A percentile compares a stretch with the other conserved stretches of the same genome.
These are phyloP conservation scores for Esox niger DNA, from an alignment of 2,113 vertebrate genomes.

Conservation along the genomic window DNA sequence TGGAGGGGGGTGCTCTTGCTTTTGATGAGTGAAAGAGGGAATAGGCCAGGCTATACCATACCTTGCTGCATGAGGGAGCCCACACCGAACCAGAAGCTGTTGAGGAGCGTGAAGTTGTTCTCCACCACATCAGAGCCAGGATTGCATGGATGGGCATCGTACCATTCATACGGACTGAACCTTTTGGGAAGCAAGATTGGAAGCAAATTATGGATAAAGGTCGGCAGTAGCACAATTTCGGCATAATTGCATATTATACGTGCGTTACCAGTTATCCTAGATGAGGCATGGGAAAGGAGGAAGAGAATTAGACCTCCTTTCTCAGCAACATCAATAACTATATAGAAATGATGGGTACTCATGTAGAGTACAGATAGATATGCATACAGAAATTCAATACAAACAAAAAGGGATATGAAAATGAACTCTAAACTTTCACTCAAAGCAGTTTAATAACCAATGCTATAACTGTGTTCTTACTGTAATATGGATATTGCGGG, in stretches of 20 bases:
- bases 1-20: slow-evolving; percentile 12
- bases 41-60: slow-evolving; percentile 43
- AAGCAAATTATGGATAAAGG: not conserved
- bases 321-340: slow-evolving; percentile 1
- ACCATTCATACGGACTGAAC: slow-evolving; percentile 98
- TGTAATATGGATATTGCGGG: not conserved
- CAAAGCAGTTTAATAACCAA: not conserved
- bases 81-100: slow-evolving; percentile 99
- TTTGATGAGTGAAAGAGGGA: slow-evolving; percentile 37
- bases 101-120: slow-evolving; percentile 97
- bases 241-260: not conserved
- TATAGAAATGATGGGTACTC: not conserved
- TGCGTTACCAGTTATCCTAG: not conserved
- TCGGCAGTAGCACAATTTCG: not conserved
- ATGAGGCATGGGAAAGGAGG: not conserved
- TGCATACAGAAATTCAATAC: not conserved
- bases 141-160: slow-evolving; percentile 95
- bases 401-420: not conserved
- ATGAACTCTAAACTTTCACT: not conserved
- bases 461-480: not conserved
- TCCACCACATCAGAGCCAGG: slow-evolving; percentile 93
- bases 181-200: slow-evolving; percentile 56
- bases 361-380: not conserved
- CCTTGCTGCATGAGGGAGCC: slow-evolving; percentile 99
- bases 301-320: not conserved